phyloP scores from a whole-genome alignment of 2,888 invertebrate species.

The Blastobasis adustella region DNA sequence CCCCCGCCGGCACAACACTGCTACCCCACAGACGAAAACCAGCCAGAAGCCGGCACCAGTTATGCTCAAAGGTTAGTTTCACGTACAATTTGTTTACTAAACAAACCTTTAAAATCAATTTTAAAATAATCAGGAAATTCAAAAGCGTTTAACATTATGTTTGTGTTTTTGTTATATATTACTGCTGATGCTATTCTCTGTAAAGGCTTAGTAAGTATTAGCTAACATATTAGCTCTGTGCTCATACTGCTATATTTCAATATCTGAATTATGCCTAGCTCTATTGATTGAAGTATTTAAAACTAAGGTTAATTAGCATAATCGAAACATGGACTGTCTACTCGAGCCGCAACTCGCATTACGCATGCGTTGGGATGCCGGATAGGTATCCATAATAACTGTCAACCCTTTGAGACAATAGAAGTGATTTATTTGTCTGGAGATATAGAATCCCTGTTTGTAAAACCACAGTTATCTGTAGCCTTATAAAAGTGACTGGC shows the following conservation, averaged over 20 bases:
- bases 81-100: neutral
- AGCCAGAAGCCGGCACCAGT: conserved; percentile 79
- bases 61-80: conserved; percentile 59
- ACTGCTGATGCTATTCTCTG: no score
- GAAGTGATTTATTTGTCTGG: neutral
- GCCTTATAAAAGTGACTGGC: no score
- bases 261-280: no score
- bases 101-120: neutral
- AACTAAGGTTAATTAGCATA: conserved; percentile 9
- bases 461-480: no score
- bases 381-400: neutral
- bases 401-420: conserved; percentile 2
- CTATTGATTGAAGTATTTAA: no score
- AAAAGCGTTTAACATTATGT: no score
- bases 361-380: conserved; percentile 5
- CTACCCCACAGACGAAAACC: conserved; percentile 84
- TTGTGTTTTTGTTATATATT: no score
- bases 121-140: no score
- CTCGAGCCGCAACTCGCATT: neutral
- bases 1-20: conserved; percentile 71
- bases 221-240: no score
- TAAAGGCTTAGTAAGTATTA: no score
- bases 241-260: no score
- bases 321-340: conserved; percentile 4
- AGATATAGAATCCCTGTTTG: no score